Base-by-base conservation (phyloP, 2,797 vertebrate genomes). In the Sparus aurata region DNA sequence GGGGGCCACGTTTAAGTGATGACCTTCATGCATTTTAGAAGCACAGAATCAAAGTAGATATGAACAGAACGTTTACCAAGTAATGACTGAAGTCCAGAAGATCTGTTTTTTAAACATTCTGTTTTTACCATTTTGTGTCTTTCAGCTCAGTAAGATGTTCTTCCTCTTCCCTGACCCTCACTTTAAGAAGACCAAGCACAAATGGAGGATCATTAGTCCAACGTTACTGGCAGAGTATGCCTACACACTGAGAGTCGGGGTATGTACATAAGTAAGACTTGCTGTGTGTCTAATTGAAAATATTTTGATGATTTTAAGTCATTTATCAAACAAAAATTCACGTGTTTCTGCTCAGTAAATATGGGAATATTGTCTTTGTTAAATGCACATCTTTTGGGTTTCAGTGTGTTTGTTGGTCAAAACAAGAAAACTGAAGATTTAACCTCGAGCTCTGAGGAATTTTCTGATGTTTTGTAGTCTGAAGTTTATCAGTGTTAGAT, bases 91-190 rank as follows among this genome's bases (percentile, higher is more conserved):
- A 54, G 10, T 59, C 47, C 22, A 50, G 60, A 58, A 57, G 53
- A 57, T 17, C 2, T 0, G 15, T 61, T 27, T 45, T n/a, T 17
- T 22, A 34, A 34, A 34, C 34, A 34, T 34, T 34, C 34, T 34
- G 34, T 68, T 55, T 41, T 49, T 16, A 22, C 4, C 22, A 2
- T 41, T 64, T 15, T 77, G 5, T 83, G 43, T 84, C 69, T 88
- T 88, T 64, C 81, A 98, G 97, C 94, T 98, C 85, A 95, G 95
- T 77, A 98, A 98, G 95, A 97, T 98, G 97, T 98, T 98, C 91
- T 98, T 98, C 93, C 96, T 98, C 67, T 98, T 98, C 82, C 97
- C 97, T 23, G 97, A 98, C 91, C 97, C 97, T 68, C 97, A 98
- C 90, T 98, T 98, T 84, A 98, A 98, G 92, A 97, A 97, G 90